Conservation (phyloP, 92 coral and sea anemone genomes). For the Desmophyllum pertusum region DNA sequence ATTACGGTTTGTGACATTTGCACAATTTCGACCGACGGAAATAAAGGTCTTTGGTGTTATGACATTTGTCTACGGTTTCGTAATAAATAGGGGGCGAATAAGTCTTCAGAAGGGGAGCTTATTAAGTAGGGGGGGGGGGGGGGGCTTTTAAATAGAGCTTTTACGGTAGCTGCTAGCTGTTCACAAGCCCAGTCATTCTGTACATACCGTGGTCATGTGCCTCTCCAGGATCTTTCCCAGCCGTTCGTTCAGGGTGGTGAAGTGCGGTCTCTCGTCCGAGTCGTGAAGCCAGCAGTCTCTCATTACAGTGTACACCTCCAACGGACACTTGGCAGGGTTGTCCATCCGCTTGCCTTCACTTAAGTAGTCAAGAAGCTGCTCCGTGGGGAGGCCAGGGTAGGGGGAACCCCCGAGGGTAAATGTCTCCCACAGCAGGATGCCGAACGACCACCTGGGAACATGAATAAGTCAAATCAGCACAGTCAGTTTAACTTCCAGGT, state of each 20-base stretch:
- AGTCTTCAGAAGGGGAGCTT: too few relatives aligned
- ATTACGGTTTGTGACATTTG: too few relatives aligned
- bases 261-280: slow-evolving; percentile 80
- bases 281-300: slow-evolving; percentile 83
- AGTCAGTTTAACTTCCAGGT: neutral
- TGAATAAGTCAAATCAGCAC: neutral
- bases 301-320: slow-evolving; percentile 84
- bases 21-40: too few relatives aligned
- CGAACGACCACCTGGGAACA: slow-evolving; percentile 85
- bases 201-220: slow-evolving; percentile 68
- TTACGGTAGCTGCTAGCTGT: neutral
- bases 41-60: too few relatives aligned
- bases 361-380: slow-evolving; percentile 74
- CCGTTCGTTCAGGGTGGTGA: slow-evolving; percentile 60
- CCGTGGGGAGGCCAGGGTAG: slow-evolving; percentile 88
- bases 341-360: slow-evolving; percentile 82
- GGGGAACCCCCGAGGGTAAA: slow-evolving; percentile 94
- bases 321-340: slow-evolving; percentile 78
- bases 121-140: too few relatives aligned
- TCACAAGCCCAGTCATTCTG: neutral
- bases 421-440: slow-evolving; percentile 85
- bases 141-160: too few relatives aligned
- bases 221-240: slow-evolving; percentile 76
- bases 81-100: too few relatives aligned
- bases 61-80: too few relatives aligned